Percentiles rank a stretch among this genome's conserved stretches.
Conservation (phyloP, 2,113 vertebrate genomes). For the Channa argus region DNA sequence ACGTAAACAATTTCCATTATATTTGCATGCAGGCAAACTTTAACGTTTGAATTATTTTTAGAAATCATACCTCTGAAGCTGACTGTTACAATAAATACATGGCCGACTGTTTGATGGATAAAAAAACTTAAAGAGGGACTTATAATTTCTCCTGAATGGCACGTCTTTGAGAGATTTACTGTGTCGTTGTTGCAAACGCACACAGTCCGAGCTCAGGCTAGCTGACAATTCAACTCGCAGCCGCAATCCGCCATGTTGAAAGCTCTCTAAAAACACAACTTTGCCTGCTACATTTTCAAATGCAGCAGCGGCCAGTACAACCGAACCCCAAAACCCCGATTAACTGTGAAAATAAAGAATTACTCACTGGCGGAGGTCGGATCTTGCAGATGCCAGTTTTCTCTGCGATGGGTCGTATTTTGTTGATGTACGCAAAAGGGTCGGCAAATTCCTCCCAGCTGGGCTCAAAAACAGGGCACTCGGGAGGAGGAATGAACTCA, state of each 20-base stretch:
- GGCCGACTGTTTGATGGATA: not conserved
- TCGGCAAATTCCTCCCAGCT: conserved; percentile 96
- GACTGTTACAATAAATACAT: not conserved
- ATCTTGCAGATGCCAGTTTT: conserved; percentile 98
- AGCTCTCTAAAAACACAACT: conserved; percentile 84
- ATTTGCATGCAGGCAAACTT: conserved; percentile 59
- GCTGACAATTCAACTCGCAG: conserved; percentile 77
- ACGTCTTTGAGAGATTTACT: not conserved
- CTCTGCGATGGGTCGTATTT: conserved; percentile 97
- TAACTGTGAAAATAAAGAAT: not conserved
- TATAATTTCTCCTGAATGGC: not conserved
- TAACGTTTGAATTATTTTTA: conserved; percentile 37
- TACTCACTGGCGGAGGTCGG: conserved; percentile 94
- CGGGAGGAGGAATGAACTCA: conserved; percentile 96
- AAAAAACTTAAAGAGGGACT: conserved; percentile 1
- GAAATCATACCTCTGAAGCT: not conserved
- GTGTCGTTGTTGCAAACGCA: conserved; percentile 37
- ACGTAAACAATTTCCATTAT: conserved; percentile 62
- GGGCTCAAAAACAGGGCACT: conserved; percentile 97
- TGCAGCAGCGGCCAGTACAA: not conserved
- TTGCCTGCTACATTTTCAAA: conserved; percentile 65
- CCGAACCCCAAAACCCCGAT: not conserved
- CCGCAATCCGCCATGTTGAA: conserved; percentile 92
- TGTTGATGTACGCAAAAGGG: conserved; percentile 96
- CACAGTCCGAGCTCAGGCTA: conserved; percentile 52